Base-by-base conservation (phyloP, 2,888 invertebrate species). In the Ganaspis brasiliensis region DNA sequence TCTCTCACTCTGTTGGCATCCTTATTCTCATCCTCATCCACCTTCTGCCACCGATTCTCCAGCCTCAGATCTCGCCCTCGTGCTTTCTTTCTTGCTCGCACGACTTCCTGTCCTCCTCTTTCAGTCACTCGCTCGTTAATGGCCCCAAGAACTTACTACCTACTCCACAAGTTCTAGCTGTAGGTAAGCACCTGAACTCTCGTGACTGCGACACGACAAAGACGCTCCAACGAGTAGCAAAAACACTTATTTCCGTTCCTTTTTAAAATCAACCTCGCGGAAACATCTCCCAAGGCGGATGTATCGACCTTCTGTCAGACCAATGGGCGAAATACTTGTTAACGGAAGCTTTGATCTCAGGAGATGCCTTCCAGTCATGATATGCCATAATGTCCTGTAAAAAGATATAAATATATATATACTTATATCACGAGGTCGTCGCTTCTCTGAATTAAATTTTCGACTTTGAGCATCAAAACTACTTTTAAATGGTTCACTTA, bases 51-150 rank as follows among this genome's bases (percentile, higher is more conserved):
- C 59, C 74, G 67, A 63, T 72, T 63, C 70, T 37, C 12, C 72
- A 75, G 35, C 45, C 57, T 56, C 21, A 49, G 72, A 73, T 61
- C 73, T 77, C 21, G 63, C 74, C 52, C 21, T 37, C 59, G n/a
- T n/a, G n/a, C n/a, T n/a, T 76, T 45, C 45, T 67, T 70, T 55
- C 67, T 73, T 31, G 6, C 35, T 9, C n/a, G 70, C 74, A 56
- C 57, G 37, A n/a, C 75, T 79, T 81, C 76, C 75, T 49, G 56
- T 77, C 49, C 37, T 49, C 35, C 76, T 26, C 70, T 45, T 73
- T 40, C 77, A 10, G 77, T 78, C 79, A 82, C 73, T 75, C 80
- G 82, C 83, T 82, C 78, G 83, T 86, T 84, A 86, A 85, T 80
- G 82, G 82, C 81, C 76, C 74, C 74, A 77, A 80, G 79, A 83